These are phyloP conservation scores for Hydrozoanthus tunicans DNA, from an alignment of 64 coral and sea anemone species.

Conservation along the genomic window DNA sequence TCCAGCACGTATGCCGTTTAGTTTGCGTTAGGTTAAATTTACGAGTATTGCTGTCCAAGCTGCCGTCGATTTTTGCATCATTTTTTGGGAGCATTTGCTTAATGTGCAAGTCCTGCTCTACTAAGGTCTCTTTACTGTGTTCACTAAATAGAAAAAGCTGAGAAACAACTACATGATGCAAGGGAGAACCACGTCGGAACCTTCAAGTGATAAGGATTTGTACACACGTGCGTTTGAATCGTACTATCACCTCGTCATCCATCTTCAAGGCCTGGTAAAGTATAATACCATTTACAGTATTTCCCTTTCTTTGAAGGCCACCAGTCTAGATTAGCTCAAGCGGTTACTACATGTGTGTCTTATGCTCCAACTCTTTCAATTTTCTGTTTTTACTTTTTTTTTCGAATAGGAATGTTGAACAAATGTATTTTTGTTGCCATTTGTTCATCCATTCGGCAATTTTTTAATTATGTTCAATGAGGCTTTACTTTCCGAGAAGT, in stretches of 20 bases:
- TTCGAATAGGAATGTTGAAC: too few species aligned
- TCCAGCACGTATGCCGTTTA: too few species aligned
- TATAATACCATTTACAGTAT: not conserved
- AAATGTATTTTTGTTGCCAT: not conserved
- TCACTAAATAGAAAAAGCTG: constrained; percentile 11
- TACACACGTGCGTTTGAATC: constrained; percentile 21
- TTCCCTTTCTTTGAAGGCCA: not conserved
- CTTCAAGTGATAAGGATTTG: constrained; percentile 18
- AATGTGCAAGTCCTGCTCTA: too few species aligned
- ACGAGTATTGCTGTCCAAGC: too few species aligned
- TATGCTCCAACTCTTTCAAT: not conserved
- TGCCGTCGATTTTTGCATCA: too few species aligned
- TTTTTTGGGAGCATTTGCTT: not conserved
- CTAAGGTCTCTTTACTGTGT: not conserved
- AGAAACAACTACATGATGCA: not conserved
- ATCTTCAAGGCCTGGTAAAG: constrained; percentile 53
- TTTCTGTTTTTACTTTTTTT: too few species aligned
- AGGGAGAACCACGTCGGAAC: not conserved
- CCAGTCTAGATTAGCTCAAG: not conserved
- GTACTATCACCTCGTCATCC: constrained; percentile 36
- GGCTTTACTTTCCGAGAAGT: not conserved
- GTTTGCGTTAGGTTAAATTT: too few species aligned
- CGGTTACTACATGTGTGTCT: not conserved
- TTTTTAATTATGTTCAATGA: not conserved
- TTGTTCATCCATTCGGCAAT: not conserved